These are phyloP conservation scores for Cyanocitta stelleri DNA, from an alignment of 2,113 vertebrate genomes.

Conservation along the genomic window DNA sequence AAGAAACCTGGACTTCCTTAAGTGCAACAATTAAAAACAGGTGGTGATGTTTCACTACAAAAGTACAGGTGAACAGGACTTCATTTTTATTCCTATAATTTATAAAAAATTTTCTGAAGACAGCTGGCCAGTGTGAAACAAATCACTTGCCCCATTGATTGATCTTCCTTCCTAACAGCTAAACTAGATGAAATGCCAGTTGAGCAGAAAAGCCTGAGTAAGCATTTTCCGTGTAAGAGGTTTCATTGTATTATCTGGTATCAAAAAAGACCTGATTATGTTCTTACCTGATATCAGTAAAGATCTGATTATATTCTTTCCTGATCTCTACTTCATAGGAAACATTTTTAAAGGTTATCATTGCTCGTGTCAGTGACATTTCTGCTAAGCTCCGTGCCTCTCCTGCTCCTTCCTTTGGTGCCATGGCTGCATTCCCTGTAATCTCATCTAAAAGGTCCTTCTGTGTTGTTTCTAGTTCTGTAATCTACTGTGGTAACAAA, in stretches of 20 bases:
- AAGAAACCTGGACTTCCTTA: background rate
- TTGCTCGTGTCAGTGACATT: background rate
- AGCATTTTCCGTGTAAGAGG: fast-evolving
- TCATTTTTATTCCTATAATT: background rate
- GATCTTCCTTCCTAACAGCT: background rate
- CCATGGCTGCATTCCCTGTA: background rate
- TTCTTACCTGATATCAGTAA: background rate
- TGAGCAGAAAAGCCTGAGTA: background rate
- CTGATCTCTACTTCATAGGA: background rate
- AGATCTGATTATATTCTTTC: background rate
- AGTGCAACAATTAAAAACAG: background rate
- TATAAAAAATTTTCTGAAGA: background rate
- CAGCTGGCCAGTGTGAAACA: background rate
- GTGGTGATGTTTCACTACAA: background rate
- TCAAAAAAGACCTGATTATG: background rate
- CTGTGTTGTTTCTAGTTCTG: background rate
- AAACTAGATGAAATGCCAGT: background rate
- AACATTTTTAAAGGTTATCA: background rate
- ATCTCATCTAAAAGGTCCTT: background rate
- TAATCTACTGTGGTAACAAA: background rate
- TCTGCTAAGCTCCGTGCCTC: background rate
- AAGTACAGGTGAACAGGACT: background rate
- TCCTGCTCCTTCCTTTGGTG: background rate
- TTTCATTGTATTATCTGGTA: background rate
- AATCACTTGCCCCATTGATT: background rate